Evolutionary conservation across 1,140 invertebrate genomes (phyloP), one percentile per base, ranked within the genome.

Genomic region (Pogonus chalceus): DNA sequence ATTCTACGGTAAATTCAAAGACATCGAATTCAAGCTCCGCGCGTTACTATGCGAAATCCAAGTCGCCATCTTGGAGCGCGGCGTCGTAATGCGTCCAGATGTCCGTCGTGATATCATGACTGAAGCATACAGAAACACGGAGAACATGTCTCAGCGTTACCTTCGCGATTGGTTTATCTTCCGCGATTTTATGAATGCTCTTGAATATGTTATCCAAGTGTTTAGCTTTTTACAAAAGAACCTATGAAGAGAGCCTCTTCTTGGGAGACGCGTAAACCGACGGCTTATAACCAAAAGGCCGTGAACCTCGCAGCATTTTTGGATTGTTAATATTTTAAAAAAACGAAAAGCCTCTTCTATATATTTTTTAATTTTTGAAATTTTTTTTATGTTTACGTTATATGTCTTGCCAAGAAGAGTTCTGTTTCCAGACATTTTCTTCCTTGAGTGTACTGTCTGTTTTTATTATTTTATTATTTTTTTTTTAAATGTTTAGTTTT

Each of bases 161-260:
- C 58, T 81, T 1, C 71, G 83, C 14, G 81, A 85, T 63, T 84
- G 78, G 74, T 35, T 84, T 23, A 83, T 85, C 55, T 77, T 81
- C 58, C 70, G 81, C 24, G 82, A 85, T 59, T 85, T 82, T 68
- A 77, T 83, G 68, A 79, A 79, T 59, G 72, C 74, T 0, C 67
- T 84, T 10, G 73, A 83, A 51, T 83, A 80, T 63, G 67, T 82
- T 9, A 64, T 73, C 4, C 65, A 81, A 52, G 70, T 79, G 23
- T 81, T 81, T 63, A 65, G 72, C 18, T 65, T 74, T 58, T 63
- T 77, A 23, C 57, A 62, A 35, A 58, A 35, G 20, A 60, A 58
- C 7, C 50, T 71, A 21, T 52, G 51, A 52, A 51, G 52, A 37
- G 22, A 46, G 54, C 26, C 31, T 35, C 49, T 55, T 12, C 21